Evolutionary conservation across 2,113 vertebrate species (phyloP), one percentile per base, ranked within the genome.

Genomic region (Siphamia tubifer): DNA sequence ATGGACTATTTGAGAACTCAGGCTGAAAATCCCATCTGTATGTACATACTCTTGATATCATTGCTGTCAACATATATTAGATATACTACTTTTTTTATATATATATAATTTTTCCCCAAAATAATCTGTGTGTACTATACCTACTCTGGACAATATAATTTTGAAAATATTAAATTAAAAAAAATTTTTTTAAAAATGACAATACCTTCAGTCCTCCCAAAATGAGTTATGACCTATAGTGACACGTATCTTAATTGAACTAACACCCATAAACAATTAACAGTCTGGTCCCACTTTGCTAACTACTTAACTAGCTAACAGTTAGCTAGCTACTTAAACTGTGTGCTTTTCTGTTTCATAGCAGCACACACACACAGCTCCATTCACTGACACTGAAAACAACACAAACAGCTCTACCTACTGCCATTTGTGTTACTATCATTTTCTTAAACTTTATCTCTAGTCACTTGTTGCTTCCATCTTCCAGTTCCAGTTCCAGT

Each of bases 261-360:
- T 28, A 7, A 11, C 10, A 4, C n/a, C n/a, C 12, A 27, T 30
- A 9, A 19, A 9, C 36, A 12, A 9, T 19, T 44, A 4, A 24
- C 13, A 10, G 23, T 25, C 13, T 2, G 11, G 40, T 71, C 9
- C 15, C 6, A 4, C 11, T 27, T 32, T 17, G 60, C 48, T 73
- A 62, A 74, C 52, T 54, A 72, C 68, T 68, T 45, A 45, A 45
- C 43, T 62, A 38, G 67, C 81, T 77, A 77, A 36, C 36, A 11
- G 42, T 27, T 45, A 53, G 68, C 58, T 72, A 72, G 69, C 75
- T 20, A 23, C 21, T 25, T 6, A 58, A 48, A 8, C 25, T 16
- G 13, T 15, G 0, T 0, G 32, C 23, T 21, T 39, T 62, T 65
- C 20, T 54, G 3, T 24, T 12, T 6, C 1, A 13, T 8, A 25